Evolutionary conservation across 1,140 invertebrate genomes (phyloP).

Genomic region (Cotesia vestalis): DNA sequence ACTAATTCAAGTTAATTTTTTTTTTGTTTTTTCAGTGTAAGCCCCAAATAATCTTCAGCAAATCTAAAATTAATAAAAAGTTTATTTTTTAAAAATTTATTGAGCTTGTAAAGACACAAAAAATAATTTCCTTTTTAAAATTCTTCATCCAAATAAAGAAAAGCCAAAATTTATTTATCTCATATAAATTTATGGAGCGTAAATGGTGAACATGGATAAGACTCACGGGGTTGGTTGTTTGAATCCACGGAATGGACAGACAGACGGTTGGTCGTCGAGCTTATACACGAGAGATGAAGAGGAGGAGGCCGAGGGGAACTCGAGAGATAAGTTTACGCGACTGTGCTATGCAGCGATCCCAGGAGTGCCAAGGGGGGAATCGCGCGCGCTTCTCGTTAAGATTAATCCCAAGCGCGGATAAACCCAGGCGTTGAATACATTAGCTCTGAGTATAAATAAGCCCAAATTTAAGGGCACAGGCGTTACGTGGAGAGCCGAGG

Average conservation of each 20-base stretch:
- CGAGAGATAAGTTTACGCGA: constrained; percentile 36
- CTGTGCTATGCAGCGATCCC: background rate
- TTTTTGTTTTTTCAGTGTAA: too few relatives aligned
- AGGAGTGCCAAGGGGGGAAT: background rate
- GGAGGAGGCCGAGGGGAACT: background rate
- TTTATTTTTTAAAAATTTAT: too few relatives aligned
- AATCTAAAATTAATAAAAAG: too few relatives aligned
- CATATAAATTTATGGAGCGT: too few relatives aligned
- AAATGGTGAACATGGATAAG: background rate
- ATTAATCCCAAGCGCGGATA: constrained; percentile 44
- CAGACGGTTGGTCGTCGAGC: background rate
- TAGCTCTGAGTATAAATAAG: constrained; percentile 63
- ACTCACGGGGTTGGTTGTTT: background rate
- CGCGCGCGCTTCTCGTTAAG: constrained; percentile 40
- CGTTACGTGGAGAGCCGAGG: constrained; percentile 41
- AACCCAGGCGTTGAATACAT: constrained; percentile 56
- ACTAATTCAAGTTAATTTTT: too few relatives aligned
- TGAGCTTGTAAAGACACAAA: too few relatives aligned
- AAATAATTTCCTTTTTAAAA: too few relatives aligned
- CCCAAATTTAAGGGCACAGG: constrained; percentile 62
- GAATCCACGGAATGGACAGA: constrained; percentile 1
- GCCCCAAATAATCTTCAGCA: too few relatives aligned
- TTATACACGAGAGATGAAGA: background rate
- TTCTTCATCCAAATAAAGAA: too few relatives aligned
- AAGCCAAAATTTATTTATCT: too few relatives aligned